Evolutionary conservation across 1,140 invertebrate genomes (phyloP), one percentile per base, ranked within the genome.

Genomic region (Gerris buenoi): DNA sequence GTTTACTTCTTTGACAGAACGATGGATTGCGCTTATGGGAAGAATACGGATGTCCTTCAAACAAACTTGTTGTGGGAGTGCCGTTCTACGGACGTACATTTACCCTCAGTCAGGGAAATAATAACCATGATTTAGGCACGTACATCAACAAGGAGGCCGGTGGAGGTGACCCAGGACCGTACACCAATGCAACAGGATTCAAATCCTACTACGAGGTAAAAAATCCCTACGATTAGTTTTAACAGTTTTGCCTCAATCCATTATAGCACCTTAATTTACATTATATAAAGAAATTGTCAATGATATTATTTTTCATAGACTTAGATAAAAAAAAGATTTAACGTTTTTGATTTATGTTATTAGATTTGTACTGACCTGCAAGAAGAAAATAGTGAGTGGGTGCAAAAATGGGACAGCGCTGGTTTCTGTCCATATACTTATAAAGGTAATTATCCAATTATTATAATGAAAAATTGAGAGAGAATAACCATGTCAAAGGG

Each of bases 21-120:
- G 90, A 93, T 73, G 90, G 90, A 65, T 78, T 92, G 13, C 80
- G 85, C 65, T 76, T 93, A 18, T 96, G 93, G 93, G 87, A 88
- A 67, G 84, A 90, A 70, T 86, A 87, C 77, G 93, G 93, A 5
- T 91, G 90, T 72, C 86, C 90, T 0, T 84, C 86, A 2, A 86
- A 92, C 72, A 95, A 96, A 76, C 78, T 97, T 22, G 85, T 95
- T 0, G 87, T 96, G 25, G 83, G 83, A 25, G 75, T 84, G 65
- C 80, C 81, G 1, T 76, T 79, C 46, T 83, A 82, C 69, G 82
- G 82, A 0, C 78, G 80, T 70, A 75, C 78, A 2, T 84, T 82
- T 70, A 78, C 76, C 13, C 72, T 84, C 27, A 73, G 71, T 26
- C 81, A 81, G 57, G 85, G 88, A n/a, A 91, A 91, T 73, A 90